Base-by-base conservation (phyloP, 92 coral and sea anemone species). In the Bergia puertoricense region DNA sequence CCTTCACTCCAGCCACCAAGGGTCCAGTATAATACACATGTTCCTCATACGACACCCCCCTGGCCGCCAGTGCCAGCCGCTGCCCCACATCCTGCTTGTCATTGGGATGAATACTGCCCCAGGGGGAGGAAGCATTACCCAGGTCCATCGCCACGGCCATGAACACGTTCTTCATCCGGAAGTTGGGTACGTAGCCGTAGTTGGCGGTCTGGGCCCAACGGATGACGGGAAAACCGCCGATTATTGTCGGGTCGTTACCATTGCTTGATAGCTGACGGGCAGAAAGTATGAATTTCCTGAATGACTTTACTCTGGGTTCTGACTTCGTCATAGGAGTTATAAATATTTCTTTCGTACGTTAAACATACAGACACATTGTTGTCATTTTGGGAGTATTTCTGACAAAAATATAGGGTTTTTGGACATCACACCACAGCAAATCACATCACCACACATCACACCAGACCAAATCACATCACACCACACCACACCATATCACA, bases 121-220 rank as follows among this genome's bases (percentile, higher is more conserved):
- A 97, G 54, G 96, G 97, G 15, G 99, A 89, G 5, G 95, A 89
- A 39, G 91, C 94, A 79, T 97, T 97, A 5, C 99, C 99, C 46
- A 97, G 92, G 86, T 97, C 99, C 96, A 97, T 89, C 9, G 99
- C 92, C 42, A 97, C 98, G 1, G 99, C 99, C 99, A 97, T 97
- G 89, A 97, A 97, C 66, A 97, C 98, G 67, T 85, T 93, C 71
- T 86, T 90, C 89, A 94, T 89, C 50, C 91, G 91, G 62, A 88
- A 83, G 79, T 97, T 97, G 1, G 99, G 99, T 36, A 94, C 99
- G 80, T 91, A 95, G 86, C 99, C 99, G 59, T 94, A 95, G 81
- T 94, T 90, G 30, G 98, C 98, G 18, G 99, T 97, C 91, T 97
- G 99, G 15, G 98, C 98, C 99, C 99, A 97, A 82, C 99, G 99